These are phyloP conservation scores for Lerema accius DNA, from an alignment of 1,140 invertebrate species.

Conservation along the genomic window DNA sequence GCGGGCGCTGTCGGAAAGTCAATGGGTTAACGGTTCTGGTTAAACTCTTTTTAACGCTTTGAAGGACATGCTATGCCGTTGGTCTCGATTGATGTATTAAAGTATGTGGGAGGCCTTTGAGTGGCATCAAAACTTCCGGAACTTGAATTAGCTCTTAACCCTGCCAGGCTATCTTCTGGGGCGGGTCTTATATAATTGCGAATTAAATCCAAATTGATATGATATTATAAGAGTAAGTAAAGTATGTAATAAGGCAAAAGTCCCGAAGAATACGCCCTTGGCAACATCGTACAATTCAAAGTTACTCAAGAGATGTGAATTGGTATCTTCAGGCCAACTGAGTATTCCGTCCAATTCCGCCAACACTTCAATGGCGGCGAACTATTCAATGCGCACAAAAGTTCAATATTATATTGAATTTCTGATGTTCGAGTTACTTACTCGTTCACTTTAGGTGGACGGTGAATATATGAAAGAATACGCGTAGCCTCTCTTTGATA, in stretches of 20 bases:
- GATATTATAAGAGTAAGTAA: too few relatives aligned
- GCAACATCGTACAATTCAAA: constrained; percentile 2
- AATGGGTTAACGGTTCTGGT: too few relatives aligned
- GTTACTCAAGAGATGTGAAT: constrained; percentile 1
- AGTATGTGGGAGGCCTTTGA: too few relatives aligned
- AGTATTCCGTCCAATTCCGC: not conserved
- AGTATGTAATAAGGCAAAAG: not conserved
- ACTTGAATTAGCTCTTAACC: too few relatives aligned
- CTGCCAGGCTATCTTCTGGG: too few relatives aligned
- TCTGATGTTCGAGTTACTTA: constrained; percentile 1
- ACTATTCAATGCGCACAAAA: constrained; percentile 10
- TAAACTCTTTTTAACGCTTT: too few relatives aligned
- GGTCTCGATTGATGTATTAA: too few relatives aligned
- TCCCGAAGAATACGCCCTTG: not conserved
- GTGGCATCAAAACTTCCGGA: too few relatives aligned
- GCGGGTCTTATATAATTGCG: too few relatives aligned
- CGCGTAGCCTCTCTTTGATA: not conserved
- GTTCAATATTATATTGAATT: constrained; percentile 20
- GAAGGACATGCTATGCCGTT: too few relatives aligned
- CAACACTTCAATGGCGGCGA: constrained; percentile 6
- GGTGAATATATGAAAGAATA: constrained; percentile 9
- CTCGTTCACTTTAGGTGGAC: not conserved
- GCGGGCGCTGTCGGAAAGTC: too few relatives aligned
- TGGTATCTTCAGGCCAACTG: not conserved
- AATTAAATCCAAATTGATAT: too few relatives aligned